Conservation (phyloP, 2,797 vertebrate species). For the Manis crassicaudata region DNA sequence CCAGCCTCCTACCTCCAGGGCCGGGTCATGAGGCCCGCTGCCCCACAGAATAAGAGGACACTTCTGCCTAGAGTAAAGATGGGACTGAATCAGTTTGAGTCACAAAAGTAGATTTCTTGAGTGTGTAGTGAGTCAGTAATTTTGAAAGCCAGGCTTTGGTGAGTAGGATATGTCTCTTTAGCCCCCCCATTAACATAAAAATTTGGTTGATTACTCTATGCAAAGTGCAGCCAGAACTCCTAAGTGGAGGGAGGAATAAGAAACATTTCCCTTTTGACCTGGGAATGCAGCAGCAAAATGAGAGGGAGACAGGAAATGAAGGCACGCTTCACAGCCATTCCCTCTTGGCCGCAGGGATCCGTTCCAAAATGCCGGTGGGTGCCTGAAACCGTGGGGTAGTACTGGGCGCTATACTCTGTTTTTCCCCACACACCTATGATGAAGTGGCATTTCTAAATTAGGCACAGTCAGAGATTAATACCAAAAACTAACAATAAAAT, state of each 20-base stretch:
- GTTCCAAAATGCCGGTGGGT: neutral
- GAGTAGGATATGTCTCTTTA: neutral
- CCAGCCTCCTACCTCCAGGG: neutral
- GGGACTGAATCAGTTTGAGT: neutral
- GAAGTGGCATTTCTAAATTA: neutral
- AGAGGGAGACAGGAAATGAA: neutral
- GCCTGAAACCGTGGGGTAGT: neutral
- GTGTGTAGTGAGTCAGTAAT: neutral
- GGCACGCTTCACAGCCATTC: fast-evolving
- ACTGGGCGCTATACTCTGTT: neutral
- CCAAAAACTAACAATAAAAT: neutral
- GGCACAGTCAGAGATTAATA: no score
- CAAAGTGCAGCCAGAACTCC: neutral
- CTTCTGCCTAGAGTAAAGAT: neutral
- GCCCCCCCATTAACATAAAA: neutral
- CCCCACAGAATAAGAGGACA: neutral
- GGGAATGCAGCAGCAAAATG: neutral
- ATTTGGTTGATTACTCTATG: neutral
- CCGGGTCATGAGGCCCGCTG: no score
- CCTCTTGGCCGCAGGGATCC: neutral
- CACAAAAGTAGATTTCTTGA: neutral
- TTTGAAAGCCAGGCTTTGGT: neutral
- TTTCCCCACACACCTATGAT: neutral
- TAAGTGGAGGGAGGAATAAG: neutral
- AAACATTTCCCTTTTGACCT: neutral